Conservation (phyloP, 37 sponge, comb jelly and placozoan species). For the Halisarca cf. caerulea region DNA sequence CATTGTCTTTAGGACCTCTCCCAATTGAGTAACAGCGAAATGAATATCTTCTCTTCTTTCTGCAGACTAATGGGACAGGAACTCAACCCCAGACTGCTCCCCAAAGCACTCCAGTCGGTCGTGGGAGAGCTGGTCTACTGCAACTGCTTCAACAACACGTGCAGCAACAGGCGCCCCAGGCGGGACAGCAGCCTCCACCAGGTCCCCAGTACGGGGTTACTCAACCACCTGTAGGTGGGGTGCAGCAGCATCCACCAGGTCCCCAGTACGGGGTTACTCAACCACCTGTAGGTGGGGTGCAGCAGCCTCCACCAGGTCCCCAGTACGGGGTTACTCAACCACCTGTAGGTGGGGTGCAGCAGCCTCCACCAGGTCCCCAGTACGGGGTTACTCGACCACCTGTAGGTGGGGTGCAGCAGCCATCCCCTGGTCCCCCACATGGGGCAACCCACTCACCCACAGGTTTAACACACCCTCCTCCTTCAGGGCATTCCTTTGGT, state of each 20-base stretch:
- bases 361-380: background rate
- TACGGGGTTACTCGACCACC: no score
- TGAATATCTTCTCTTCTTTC: background rate
- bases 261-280: no score
- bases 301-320: background rate
- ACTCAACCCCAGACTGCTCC: background rate
- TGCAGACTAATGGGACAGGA: background rate
- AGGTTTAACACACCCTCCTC: background rate
- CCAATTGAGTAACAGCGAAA: no score
- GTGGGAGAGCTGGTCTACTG: slow-evolving; percentile 6
- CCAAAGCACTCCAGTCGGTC: background rate
- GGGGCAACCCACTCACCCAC: no score
- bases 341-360: no score
- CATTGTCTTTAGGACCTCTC: background rate
- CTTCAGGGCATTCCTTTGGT: background rate
- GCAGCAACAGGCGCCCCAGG: background rate
- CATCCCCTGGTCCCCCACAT: background rate
- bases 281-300: no score
- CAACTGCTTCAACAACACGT: slow-evolving; percentile 18
- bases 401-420: background rate
- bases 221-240: no score
- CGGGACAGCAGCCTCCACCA: background rate
- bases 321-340: no score
- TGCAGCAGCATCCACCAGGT: no score
- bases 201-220: no score